Conservation (phyloP, 2,797 vertebrate species). For the Threskiornis aethiopicus region DNA sequence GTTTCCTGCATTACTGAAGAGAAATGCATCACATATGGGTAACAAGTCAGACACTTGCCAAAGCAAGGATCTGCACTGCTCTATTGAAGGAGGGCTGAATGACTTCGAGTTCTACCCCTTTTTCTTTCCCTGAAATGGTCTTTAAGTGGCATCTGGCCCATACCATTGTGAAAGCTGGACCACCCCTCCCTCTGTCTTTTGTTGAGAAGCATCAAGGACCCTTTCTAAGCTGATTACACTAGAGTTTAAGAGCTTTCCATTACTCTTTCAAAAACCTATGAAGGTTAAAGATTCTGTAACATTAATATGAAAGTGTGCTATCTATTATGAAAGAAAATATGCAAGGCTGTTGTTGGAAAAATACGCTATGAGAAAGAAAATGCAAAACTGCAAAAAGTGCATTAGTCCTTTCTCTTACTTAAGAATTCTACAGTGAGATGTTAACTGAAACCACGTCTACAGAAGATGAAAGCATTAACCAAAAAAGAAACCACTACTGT, state of each 20-base stretch:
- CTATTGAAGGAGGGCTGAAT: neutral
- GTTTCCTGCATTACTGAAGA: neutral
- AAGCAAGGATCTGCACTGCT: neutral
- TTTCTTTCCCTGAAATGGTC: neutral
- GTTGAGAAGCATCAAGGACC: neutral
- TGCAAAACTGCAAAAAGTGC: neutral
- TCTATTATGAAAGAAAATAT: conserved; percentile 2
- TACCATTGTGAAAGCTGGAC: accelerated
- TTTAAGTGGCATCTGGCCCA: neutral
- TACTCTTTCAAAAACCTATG: neutral
- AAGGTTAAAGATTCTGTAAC: neutral
- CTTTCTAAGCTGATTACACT: neutral
- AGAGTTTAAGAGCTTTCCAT: neutral
- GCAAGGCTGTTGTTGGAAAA: neutral
- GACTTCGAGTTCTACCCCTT: neutral
- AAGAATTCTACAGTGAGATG: accelerated
- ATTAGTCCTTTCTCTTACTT: neutral
- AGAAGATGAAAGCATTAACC: neutral
- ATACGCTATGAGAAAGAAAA: neutral
- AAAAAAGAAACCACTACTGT: neutral
- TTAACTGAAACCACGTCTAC: neutral
- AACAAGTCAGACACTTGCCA: neutral
- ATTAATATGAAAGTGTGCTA: neutral
- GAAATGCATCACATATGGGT: neutral
- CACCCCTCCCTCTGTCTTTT: neutral